Evolutionary conservation across 2,888 invertebrate species (phyloP), one percentile per base, ranked within the genome.

Genomic region (Tromatobia lineatoria): DNA sequence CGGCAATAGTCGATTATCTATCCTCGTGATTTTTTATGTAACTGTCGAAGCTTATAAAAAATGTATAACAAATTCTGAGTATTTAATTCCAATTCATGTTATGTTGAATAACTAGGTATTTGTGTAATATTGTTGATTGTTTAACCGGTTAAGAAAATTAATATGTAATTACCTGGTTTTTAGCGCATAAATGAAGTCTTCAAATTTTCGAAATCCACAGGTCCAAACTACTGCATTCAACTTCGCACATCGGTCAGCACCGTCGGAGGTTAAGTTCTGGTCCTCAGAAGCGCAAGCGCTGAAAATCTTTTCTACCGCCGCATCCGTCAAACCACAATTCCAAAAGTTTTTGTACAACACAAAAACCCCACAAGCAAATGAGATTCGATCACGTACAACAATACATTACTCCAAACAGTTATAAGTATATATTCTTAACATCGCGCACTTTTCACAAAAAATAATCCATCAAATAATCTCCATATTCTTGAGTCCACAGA

Each of bases 371-470:
- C n/a, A 15, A 34, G 61, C 59, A 23, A 57, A 57, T 25, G 13
- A 23, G 11, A 23, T 23, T 57, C 13, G 13, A 4, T 25, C 54
- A 57, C 54, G 54, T 23, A 54, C 20, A 54, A 54, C 13, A 54
- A 20, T n/a, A 52, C 8, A 20, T 11, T 2, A 0, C 23, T 15
- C 7, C 13, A 15, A 11, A 57, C 11, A 57, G 13, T 25, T 57
- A 13, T 23, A 54, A 20, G 54, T 54, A 54, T 23, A 8, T 57
- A 15, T 25, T 6, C 4, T 15, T 10, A 25, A 57, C 23, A 54
- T 71, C 75, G 79, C 18, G 34, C 79, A 75, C 79, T 75, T 57
- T 71, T 70, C 83, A 83, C 83, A 71, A 61, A 67, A 70, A 77
- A 47, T 66, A 82, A 77, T 73, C 76, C 79, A 71, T 66, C 47